Percentiles rank a stretch among this genome's conserved stretches.
These are phyloP conservation scores for Stegophylla sp. DNA, from an alignment of 2,888 invertebrate species.

Conservation along the genomic window DNA sequence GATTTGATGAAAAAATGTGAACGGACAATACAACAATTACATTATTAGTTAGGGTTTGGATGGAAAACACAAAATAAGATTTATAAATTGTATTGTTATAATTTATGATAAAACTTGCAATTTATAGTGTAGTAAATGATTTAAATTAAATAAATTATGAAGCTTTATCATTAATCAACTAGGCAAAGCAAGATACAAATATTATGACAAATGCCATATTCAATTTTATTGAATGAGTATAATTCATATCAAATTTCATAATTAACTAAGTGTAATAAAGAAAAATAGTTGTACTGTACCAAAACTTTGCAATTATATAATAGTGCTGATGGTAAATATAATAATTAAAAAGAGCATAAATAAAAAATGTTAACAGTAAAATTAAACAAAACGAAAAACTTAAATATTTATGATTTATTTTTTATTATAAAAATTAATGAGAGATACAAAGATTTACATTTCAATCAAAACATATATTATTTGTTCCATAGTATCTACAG, in stretches of 20 bases:
- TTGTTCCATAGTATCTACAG: conserved; percentile 17
- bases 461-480: conserved; percentile 23
- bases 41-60: background rate
- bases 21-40: background rate
- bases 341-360: conserved; percentile 15
- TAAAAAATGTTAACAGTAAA: conserved; percentile 1
- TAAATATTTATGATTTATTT: conserved; percentile 38
- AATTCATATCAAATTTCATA: conserved; percentile 1
- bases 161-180: background rate
- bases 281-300: background rate
- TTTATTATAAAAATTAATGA: conserved; percentile 47
- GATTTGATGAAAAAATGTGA: background rate
- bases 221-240: background rate
- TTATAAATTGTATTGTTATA: background rate
- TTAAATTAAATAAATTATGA: background rate
- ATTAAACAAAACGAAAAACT: conserved; percentile 39
- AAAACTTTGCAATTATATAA: conserved; percentile 21
- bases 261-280: background rate
- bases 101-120: background rate
- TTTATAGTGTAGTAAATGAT: background rate
- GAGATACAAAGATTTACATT: conserved; percentile 31
- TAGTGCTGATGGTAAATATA: conserved; percentile 27
- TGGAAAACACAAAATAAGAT: background rate
- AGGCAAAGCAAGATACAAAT: background rate
- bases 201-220: background rate